phyloP scores from a whole-genome alignment of 2,797 vertebrate species.

The Onychomys leucogaster region DNA sequence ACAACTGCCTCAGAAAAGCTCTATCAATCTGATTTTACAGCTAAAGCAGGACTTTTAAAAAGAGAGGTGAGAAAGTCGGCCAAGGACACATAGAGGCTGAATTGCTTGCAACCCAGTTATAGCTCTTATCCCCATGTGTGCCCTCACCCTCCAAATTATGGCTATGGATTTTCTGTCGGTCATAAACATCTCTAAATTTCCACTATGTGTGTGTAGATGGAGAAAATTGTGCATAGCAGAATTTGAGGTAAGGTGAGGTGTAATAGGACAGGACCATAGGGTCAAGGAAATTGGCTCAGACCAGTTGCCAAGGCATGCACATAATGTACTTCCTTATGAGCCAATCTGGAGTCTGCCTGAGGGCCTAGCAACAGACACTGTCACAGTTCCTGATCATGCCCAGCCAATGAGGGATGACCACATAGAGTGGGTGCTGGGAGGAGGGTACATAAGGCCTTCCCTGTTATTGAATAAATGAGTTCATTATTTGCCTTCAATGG shows the following conservation, averaged over 20 bases:
- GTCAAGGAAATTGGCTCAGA: no score
- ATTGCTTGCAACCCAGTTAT: background rate
- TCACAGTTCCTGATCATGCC: no score
- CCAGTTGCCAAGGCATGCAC: no score
- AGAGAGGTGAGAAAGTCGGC: background rate
- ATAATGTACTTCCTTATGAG: no score
- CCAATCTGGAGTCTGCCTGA: no score
- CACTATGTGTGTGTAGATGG: background rate
- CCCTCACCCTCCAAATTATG: background rate
- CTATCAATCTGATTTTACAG: background rate
- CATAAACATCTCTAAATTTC: background rate
- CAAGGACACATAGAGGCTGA: background rate
- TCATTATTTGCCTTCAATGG: no score
- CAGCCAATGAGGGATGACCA: no score
- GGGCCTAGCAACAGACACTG: no score
- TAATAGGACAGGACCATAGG: no score
- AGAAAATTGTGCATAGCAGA: background rate
- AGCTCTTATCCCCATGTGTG: background rate
- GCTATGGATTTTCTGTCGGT: background rate
- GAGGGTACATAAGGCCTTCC: no score
- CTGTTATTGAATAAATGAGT: no score
- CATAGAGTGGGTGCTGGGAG: no score
- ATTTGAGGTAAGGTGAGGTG: background rate
- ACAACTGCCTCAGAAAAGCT: background rate
- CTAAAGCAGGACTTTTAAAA: background rate